These are phyloP conservation scores for Coenonympha glycerion DNA, from an alignment of 2,888 invertebrate genomes.

Conservation along the genomic window DNA sequence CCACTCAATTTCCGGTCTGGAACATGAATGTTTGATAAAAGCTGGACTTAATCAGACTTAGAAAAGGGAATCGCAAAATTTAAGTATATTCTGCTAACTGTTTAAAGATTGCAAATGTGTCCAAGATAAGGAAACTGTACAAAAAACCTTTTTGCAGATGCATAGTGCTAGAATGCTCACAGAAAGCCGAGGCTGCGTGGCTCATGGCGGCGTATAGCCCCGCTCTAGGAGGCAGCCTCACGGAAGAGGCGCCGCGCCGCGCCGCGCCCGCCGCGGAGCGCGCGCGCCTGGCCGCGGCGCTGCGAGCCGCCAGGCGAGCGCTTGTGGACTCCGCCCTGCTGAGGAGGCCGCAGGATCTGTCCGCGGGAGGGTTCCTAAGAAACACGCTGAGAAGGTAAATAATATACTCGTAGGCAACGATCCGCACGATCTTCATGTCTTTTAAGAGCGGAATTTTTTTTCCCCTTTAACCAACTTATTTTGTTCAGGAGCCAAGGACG, in stretches of 20 bases:
- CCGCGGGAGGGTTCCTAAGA: slow-evolving; percentile 88
- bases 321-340: slow-evolving; percentile 89
- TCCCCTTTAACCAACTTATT: too few relatives aligned
- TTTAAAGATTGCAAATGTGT: too few relatives aligned
- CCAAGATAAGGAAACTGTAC: neutral
- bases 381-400: slow-evolving; percentile 86
- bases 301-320: slow-evolving; percentile 87
- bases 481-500: too few relatives aligned
- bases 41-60: too few relatives aligned
- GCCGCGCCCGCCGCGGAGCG: slow-evolving; percentile 91
- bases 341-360: slow-evolving; percentile 85
- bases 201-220: slow-evolving; percentile 95
- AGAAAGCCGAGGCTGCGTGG: slow-evolving; percentile 94
- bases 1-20: too few relatives aligned
- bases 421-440: too few relatives aligned
- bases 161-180: slow-evolving; percentile 93
- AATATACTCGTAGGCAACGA: too few relatives aligned
- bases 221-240: slow-evolving; percentile 86
- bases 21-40: too few relatives aligned
- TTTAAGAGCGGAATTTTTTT: too few relatives aligned
- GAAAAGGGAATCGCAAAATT: too few relatives aligned
- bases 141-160: slow-evolving; percentile 73
- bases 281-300: slow-evolving; percentile 88
- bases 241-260: slow-evolving; percentile 77
- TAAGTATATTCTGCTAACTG: too few relatives aligned